Evolutionary conservation across 2,797 vertebrate species (phyloP).

Genomic region (Calcarius lapponicus): DNA sequence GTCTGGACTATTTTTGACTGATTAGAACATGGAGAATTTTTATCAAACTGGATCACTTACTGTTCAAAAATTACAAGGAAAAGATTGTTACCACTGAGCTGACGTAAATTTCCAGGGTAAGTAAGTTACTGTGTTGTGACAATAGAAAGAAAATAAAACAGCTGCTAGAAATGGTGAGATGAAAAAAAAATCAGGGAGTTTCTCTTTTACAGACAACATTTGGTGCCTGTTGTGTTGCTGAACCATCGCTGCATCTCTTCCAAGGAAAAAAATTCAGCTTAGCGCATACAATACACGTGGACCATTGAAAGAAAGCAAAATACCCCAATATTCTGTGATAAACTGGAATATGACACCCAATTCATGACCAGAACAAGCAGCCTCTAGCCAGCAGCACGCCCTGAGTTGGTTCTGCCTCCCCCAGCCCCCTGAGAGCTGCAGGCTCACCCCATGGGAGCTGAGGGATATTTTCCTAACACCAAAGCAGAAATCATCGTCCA

Average conservation of each 20-base stretch:
- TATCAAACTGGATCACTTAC: not conserved
- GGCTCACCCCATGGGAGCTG: not conserved
- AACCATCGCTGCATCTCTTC: not conserved
- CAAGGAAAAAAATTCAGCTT: not conserved
- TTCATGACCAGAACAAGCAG: not conserved
- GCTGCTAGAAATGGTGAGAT: conserved; percentile 20
- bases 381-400: not conserved
- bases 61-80: not conserved
- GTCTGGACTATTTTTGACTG: not conserved
- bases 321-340: not conserved
- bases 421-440: not conserved
- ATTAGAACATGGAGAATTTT: not conserved
- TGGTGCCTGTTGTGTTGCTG: not conserved
- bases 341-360: not conserved
- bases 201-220: not conserved
- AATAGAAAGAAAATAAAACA: not conserved
- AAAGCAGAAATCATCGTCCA: not conserved
- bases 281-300: not conserved
- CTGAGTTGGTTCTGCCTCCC: not conserved
- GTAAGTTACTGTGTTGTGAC: not conserved
- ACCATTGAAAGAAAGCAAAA: not conserved
- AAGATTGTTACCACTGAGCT: not conserved
- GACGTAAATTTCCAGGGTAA: not conserved
- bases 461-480: not conserved
- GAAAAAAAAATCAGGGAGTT: not conserved